Conservation (phyloP, 2,888 invertebrate species). For the Pristionchus entomophagus region DNA sequence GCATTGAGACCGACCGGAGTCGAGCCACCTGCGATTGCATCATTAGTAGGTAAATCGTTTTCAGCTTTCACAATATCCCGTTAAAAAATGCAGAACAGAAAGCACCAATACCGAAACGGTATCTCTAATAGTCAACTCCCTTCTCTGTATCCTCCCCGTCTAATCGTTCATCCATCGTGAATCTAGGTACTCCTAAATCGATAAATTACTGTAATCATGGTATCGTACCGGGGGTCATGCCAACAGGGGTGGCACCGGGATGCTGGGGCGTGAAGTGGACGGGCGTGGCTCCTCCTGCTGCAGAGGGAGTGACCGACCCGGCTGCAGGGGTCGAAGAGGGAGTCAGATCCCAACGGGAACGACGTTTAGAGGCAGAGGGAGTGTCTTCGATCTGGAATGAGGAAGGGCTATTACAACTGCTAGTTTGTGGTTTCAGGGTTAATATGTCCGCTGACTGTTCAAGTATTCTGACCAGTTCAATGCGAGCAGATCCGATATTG, state of each 20-base stretch:
- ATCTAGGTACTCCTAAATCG: too few species aligned
- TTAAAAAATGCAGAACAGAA: too few species aligned
- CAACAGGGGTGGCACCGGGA: conserved; percentile 54
- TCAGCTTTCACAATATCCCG: too few species aligned
- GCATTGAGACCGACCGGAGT: conserved; percentile 85
- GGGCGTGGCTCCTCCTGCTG: conserved; percentile 80
- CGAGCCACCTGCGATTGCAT: conserved; percentile 72
- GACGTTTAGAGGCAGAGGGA: conserved; percentile 93
- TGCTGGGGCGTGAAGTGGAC: conserved; percentile 80
- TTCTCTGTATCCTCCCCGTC: neutral
- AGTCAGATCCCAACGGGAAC: conserved; percentile 99
- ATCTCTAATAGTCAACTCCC: neutral
- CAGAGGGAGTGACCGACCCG: conserved; percentile 64
- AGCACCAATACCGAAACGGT: too few species aligned
- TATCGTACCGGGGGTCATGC: conserved; percentile 75
- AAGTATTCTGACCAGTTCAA: too few species aligned
- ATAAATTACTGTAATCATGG: neutral
- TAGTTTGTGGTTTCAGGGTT: too few species aligned
- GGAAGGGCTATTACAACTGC: neutral
- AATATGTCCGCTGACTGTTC: too few species aligned
- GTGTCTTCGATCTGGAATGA: conserved; percentile 83
- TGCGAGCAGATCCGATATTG: too few species aligned
- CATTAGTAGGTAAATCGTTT: too few species aligned
- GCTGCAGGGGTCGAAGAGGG: conserved; percentile 82
- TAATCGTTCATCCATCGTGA: too few species aligned